phyloP scores from a whole-genome alignment of 2,113 vertebrate species.

The Brachypteracias leptosomus region DNA sequence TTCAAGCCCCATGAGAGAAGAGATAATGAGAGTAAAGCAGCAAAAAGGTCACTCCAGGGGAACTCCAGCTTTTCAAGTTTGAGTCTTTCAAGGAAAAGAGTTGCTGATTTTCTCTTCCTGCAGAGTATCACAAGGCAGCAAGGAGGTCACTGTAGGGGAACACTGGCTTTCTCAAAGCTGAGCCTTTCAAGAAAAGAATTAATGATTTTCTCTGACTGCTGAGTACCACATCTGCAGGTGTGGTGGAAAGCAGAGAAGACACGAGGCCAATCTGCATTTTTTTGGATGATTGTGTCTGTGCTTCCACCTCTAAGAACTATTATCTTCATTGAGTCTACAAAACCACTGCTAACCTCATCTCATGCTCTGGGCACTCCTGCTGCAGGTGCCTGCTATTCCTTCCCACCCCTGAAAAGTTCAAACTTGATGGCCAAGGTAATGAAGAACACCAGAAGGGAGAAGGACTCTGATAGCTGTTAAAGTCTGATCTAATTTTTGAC shows the following conservation, averaged over 20 bases:
- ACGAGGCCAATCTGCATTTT: no score
- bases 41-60: conserved; percentile 9
- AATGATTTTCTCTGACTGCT: conserved; percentile 27
- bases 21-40: conserved; percentile 44
- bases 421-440: not conserved
- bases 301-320: not conserved
- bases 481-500: not conserved
- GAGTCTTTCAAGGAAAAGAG: conserved; percentile 58
- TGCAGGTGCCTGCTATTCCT: not conserved
- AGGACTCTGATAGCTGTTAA: not conserved
- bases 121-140: conserved; percentile 51
- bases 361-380: not conserved
- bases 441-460: not conserved
- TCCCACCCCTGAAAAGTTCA: not conserved
- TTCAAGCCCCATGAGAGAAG: conserved; percentile 1
- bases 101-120: conserved; percentile 49
- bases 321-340: not conserved
- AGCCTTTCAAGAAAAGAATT: conserved; percentile 44
- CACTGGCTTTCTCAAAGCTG: conserved; percentile 3
- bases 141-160: conserved; percentile 18
- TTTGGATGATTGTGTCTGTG: no score
- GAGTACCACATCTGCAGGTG: not conserved
- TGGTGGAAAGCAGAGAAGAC: not conserved
- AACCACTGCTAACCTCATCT: not conserved
- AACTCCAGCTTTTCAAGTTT: conserved; percentile 45